These are phyloP conservation scores for Pantherophis alleghaniensis DNA, from an alignment of 2,797 vertebrate species.

Conservation along the genomic window DNA sequence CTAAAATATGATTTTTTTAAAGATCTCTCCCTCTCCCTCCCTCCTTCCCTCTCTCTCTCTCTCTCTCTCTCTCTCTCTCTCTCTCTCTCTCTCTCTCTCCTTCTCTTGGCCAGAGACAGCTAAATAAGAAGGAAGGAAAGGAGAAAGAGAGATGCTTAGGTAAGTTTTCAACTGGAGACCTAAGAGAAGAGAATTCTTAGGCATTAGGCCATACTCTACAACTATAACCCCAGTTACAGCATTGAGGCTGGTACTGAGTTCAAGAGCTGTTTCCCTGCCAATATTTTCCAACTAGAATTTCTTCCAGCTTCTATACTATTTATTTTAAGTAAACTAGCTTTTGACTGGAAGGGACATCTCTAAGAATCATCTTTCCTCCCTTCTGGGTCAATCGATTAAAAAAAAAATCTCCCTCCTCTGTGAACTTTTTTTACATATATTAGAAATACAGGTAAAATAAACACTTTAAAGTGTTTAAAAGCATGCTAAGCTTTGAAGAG, in stretches of 20 bases:
- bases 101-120: neutral
- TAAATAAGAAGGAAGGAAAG: neutral
- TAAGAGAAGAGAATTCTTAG: neutral
- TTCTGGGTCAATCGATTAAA: neutral
- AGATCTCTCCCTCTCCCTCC: neutral
- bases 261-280: neutral
- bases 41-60: too few species aligned
- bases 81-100: neutral
- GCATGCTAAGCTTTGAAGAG: neutral
- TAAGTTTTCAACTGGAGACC: neutral
- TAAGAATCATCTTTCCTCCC: neutral
- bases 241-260: neutral
- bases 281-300: neutral
- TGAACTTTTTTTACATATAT: neutral
- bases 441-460: neutral
- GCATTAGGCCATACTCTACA: neutral
- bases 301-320: neutral
- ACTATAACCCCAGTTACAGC: neutral
- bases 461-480: neutral
- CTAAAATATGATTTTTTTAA: neutral
- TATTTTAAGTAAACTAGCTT: neutral
- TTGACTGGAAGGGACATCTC: neutral
- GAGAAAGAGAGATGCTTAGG: neutral
- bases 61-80: neutral
- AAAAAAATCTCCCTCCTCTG: neutral